A percentile compares a stretch with the other conserved stretches of the same genome.
Evolutionary conservation across 2,797 vertebrate species (phyloP).

Genomic region (Thamnophis elegans): DNA sequence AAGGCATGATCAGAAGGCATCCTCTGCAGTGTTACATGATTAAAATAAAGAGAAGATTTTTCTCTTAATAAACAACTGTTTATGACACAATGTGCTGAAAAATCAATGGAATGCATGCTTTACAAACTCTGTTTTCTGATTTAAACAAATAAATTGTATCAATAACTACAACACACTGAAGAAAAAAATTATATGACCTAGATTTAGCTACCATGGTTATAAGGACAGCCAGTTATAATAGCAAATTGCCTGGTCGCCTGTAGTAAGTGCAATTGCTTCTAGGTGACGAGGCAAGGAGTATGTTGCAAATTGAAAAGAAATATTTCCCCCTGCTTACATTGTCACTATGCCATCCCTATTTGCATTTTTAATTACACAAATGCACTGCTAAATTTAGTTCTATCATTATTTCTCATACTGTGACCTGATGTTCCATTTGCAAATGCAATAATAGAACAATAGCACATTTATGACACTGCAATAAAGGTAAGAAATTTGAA

Average conservation of each 20-base stretch:
- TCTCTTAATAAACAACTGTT: not conserved
- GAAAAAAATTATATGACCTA: not conserved
- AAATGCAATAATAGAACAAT: not conserved
- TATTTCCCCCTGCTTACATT: not conserved
- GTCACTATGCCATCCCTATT: not conserved
- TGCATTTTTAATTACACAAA: not conserved
- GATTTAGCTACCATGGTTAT: not conserved
- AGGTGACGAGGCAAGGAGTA: not conserved
- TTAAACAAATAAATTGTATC: not conserved
- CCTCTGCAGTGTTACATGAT: not conserved
- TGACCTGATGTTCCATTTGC: not conserved
- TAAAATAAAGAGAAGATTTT: not conserved
- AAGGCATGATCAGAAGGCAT: not conserved
- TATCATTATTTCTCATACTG: not conserved
- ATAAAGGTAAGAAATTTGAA: not conserved
- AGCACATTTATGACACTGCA: not conserved
- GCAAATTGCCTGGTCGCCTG: not conserved
- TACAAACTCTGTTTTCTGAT: not conserved
- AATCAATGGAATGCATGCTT: not conserved
- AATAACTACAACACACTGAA: not conserved
- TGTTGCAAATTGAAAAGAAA: not conserved
- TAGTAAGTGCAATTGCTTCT: not conserved
- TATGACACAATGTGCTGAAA: not conserved
- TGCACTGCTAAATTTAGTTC: not conserved
- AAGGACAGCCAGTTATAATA: not conserved